Percentiles rank a stretch among this genome's conserved stretches.
These are phyloP conservation scores for Pyxicephalus adspersus DNA, from an alignment of 2,113 vertebrate species.

Conservation along the genomic window DNA sequence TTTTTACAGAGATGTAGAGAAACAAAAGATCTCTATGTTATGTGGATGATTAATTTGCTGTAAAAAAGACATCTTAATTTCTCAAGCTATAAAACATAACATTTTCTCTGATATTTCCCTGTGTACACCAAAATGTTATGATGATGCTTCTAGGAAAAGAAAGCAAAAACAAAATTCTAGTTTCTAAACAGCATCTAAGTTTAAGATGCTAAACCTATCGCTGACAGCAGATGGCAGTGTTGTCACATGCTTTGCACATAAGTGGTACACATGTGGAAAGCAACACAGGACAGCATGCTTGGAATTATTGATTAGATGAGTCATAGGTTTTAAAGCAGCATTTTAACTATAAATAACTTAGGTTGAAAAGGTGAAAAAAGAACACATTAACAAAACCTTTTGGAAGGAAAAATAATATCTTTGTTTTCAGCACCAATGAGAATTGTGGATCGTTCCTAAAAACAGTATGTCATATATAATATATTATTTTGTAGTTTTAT, in stretches of 20 bases:
- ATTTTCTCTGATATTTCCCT: no score
- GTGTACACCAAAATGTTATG: no score
- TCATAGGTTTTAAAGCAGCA: constrained; percentile 2
- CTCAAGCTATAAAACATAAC: no score
- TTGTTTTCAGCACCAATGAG: no score
- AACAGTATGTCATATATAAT: no score
- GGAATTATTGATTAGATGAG: constrained; percentile 41
- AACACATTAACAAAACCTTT: background rate
- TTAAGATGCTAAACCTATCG: background rate
- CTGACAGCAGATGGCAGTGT: constrained; percentile 35
- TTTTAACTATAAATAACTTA: constrained; percentile 15
- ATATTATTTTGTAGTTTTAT: no score
- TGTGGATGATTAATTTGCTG: no score
- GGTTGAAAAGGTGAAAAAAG: constrained; percentile 27
- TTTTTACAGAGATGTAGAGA: no score
- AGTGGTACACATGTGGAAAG: background rate
- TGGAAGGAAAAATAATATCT: background rate
- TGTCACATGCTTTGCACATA: background rate
- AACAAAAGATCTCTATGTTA: no score
- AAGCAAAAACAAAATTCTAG: background rate
- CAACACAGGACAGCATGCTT: constrained; percentile 15
- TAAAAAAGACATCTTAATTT: no score
- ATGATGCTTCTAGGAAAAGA: no score
- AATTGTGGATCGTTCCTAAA: no score
- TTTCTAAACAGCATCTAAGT: background rate